A percentile compares a stretch with the other conserved stretches of the same genome.
These are phyloP conservation scores for Coryphaenoides rupestris DNA, from an alignment of 2,113 vertebrate species.

Conservation along the genomic window DNA sequence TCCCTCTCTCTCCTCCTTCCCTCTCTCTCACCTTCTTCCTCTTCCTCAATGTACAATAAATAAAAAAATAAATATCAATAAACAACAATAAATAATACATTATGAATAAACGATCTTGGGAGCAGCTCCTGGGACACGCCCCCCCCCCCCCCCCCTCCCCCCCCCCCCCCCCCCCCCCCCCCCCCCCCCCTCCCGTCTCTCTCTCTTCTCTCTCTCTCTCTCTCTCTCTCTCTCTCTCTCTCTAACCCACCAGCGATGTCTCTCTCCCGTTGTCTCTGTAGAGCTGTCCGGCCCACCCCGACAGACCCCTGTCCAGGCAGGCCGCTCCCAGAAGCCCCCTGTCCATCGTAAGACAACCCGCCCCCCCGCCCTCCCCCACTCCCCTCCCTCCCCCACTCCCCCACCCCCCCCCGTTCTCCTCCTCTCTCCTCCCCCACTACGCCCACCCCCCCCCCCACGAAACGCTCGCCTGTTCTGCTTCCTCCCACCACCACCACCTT, in stretches of 20 bases:
- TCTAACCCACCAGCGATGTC: constrained; percentile 62
- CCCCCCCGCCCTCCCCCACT: constrained; percentile 7
- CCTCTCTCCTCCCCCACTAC: constrained; percentile 18
- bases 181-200: neutral
- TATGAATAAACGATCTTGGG: neutral
- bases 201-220: too few species aligned
- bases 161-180: too few species aligned
- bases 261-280: constrained; percentile 68
- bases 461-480: too few species aligned
- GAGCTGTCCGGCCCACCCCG: constrained; percentile 72
- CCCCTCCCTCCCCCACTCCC: neutral
- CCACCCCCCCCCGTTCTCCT: neutral
- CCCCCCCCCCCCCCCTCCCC: neutral
- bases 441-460: neutral
- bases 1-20: neutral
- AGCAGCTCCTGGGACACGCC: neutral
- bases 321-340: constrained; percentile 75
- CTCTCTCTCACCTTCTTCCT: too few species aligned
- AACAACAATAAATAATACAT: neutral
- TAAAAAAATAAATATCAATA: neutral
- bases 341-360: constrained; percentile 72
- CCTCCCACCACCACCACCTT: too few species aligned
- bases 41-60: neutral
- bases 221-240: neutral
- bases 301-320: constrained; percentile 74